phyloP scores from a whole-genome alignment of 1,140 invertebrate genomes.

The Rhizoglyphus robini region DNA sequence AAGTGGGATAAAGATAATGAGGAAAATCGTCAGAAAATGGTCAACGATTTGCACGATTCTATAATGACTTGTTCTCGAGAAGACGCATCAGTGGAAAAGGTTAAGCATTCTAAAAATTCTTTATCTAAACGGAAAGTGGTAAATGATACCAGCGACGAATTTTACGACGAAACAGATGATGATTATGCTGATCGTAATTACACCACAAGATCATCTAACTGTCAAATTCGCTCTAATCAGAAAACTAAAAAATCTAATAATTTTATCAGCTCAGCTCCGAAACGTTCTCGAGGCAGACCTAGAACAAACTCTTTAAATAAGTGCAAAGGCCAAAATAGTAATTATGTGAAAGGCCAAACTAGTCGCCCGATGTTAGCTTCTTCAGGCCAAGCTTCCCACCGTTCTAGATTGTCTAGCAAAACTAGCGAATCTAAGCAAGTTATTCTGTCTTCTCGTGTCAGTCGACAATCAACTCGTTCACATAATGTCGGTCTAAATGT shows the following conservation, averaged over 20 bases:
- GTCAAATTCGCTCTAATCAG: neutral
- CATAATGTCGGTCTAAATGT: neutral
- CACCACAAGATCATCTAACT: neutral
- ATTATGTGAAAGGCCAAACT: neutral
- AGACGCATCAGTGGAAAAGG: slow-evolving; percentile 52
- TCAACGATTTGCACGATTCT: slow-evolving; percentile 40
- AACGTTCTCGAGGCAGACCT: neutral
- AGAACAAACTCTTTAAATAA: too few relatives aligned
- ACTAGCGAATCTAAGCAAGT: neutral
- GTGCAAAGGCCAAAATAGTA: neutral
- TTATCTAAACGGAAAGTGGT: neutral
- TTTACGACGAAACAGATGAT: neutral
- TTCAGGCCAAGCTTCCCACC: neutral
- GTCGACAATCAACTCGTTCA: neutral
- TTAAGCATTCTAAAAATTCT: slow-evolving; percentile 6
- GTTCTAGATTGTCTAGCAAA: neutral
- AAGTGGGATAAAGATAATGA: slow-evolving; percentile 5
- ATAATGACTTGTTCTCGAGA: slow-evolving; percentile 52
- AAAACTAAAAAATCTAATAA: neutral
- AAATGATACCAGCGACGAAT: neutral
- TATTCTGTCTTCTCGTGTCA: neutral
- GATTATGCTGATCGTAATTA: neutral
- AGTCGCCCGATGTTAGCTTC: slow-evolving; percentile 1
- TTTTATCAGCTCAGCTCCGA: too few relatives aligned
- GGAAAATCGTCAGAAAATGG: neutral